Percentiles rank a stretch among this genome's conserved stretches.
phyloP scores from a whole-genome alignment of 2,797 vertebrate genomes.

The Prionace glauca region DNA sequence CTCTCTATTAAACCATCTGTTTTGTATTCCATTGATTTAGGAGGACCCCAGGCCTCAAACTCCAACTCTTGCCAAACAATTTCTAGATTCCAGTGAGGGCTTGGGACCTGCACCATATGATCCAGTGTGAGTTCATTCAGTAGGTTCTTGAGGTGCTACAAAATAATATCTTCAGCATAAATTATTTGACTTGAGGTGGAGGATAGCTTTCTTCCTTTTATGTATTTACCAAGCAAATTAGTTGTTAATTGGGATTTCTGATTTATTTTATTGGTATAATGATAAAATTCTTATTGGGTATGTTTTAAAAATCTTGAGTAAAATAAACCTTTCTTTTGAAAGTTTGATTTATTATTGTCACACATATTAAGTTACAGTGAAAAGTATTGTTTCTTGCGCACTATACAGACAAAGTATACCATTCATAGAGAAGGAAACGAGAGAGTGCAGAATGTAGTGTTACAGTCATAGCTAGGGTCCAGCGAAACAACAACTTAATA shows the following conservation, averaged over 20 bases:
- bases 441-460: too few relatives aligned
- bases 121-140: conserved; percentile 46
- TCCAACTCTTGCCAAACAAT: conserved; percentile 40
- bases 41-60: conserved; percentile 45
- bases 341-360: too few relatives aligned
- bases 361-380: too few relatives aligned
- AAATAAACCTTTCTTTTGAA: not conserved
- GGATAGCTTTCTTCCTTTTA: not conserved
- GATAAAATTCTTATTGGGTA: not conserved
- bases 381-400: too few relatives aligned
- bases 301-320: not conserved
- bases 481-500: too few relatives aligned
- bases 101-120: conserved; percentile 50
- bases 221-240: not conserved
- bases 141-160: not conserved
- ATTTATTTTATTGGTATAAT: not conserved
- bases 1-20: not conserved
- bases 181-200: not conserved
- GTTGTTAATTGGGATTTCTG: not conserved
- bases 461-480: too few relatives aligned
- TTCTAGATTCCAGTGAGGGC: conserved; percentile 40
- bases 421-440: too few relatives aligned
- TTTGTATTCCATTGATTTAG: conserved; percentile 41
- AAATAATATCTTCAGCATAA: not conserved
- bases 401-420: too few relatives aligned